These are phyloP conservation scores for Sandelia bainsii DNA, from an alignment of 2,797 vertebrate species.

Conservation along the genomic window DNA sequence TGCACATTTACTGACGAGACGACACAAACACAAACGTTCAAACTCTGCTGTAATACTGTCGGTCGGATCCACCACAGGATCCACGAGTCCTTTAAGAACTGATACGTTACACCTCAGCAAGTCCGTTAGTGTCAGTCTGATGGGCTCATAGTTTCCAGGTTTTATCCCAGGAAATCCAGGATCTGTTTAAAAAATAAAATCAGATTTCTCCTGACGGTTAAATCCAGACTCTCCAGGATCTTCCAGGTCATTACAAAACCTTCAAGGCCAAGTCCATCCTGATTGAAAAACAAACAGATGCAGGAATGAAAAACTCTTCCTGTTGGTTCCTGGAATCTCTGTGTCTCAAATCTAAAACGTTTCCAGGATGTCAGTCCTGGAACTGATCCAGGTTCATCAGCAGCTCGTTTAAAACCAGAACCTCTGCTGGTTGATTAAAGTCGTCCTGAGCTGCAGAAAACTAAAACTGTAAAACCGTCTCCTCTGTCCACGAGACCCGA, in stretches of 20 bases:
- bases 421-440: not conserved
- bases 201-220: too few relatives aligned
- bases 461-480: not conserved
- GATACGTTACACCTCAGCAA: not conserved
- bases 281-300: too few relatives aligned
- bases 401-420: constrained; percentile 1
- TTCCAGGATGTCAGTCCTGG: not conserved
- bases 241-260: constrained; percentile 4
- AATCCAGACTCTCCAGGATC: not conserved
- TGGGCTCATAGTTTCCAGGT: not conserved
- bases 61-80: not conserved
- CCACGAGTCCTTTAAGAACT: not conserved
- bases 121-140: not conserved
- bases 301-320: too few relatives aligned
- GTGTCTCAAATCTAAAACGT: too few relatives aligned
- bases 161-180: not conserved
- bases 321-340: too few relatives aligned
- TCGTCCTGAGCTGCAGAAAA: constrained; percentile 8
- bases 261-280: too few relatives aligned
- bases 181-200: not conserved
- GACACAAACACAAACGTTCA: not conserved
- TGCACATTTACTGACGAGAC: constrained; percentile 5
- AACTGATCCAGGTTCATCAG: too few relatives aligned
- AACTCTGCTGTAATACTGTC: constrained; percentile 1
- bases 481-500: not conserved